Base-by-base conservation (phyloP, 2,888 invertebrate species). In the Congeria kusceri region DNA sequence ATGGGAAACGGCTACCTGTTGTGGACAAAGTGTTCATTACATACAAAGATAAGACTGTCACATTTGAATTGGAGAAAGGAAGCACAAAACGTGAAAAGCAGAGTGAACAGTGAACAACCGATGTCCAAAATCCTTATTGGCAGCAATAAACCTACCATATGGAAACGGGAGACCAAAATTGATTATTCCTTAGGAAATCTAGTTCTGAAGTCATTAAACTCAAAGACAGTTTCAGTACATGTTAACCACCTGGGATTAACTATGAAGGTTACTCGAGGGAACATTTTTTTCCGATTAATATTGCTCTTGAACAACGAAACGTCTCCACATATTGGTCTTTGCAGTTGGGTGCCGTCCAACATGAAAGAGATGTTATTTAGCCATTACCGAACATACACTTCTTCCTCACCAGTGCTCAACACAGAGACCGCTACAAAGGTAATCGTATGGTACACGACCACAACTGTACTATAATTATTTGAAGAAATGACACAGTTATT, bases 1-100 rank as follows among this genome's bases (percentile, higher is more conserved):
- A 64, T 11, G 44, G 56, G 9, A 46, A 49, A 53, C 39, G 56
- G 27, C 15, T 29, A 11, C n/a, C 27, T 3, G 39, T n/a, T 18
- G 44, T 80, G 25, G 67, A 75, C 58, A 75, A 64, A 68, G 64
- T 71, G n/a, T 80, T 57, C 59, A 71, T 80, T 4, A 71, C 79
- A 4, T 75, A 80, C 67, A 71, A 71, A 25, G 49, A 63, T 7
- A 28, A 66, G 11, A 23, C 15, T 18, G 61, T 71, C 1, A 61
- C 70, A 20, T 71, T 77, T 62, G 71, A 71, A 59, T 5, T 71
- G 4, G n/a, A 28, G 53, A 23, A 23, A 9, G 23, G 27, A 15
- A 23, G n/a, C 25, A 49, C 27, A 57, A 23, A 29, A 2, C 18
- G 49, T n/a, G 32, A 53, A 59, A 49, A 57, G 11, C 53, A 62